Conservation (phyloP, 2,797 vertebrate genomes). For the Enoplosus armatus region DNA sequence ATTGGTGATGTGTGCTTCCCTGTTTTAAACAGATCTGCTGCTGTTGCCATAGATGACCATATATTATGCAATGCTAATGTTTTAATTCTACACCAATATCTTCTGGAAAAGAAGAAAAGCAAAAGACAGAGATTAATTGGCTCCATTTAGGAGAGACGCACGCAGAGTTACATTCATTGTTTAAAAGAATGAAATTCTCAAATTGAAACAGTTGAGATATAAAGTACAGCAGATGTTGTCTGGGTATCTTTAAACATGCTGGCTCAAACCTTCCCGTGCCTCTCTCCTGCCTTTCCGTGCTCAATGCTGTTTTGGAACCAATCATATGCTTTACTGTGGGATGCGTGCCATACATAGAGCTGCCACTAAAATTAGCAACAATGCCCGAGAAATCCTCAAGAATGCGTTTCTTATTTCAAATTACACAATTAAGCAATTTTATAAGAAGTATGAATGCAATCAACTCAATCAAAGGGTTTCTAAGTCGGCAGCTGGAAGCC, state of each 20-base stretch:
- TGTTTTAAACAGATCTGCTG: background rate
- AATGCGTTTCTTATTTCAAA: conserved; percentile 65
- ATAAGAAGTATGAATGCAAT: conserved; percentile 55
- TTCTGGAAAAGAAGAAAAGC: background rate
- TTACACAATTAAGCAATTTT: conserved; percentile 60
- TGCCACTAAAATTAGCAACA: conserved; percentile 54
- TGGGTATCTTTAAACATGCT: conserved; percentile 49
- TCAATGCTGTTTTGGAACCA: conserved; percentile 44
- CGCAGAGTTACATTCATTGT: conserved; percentile 30
- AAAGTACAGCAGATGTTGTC: conserved; percentile 61
- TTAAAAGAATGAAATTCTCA: conserved; percentile 50
- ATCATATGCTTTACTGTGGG: conserved; percentile 43
- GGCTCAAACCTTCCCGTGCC: conserved; percentile 29
- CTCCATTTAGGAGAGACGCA: conserved; percentile 23
- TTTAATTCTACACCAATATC: too few relatives aligned
- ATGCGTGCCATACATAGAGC: conserved; percentile 28
- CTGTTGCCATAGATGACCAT: background rate
- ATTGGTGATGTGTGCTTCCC: background rate
- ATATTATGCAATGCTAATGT: too few relatives aligned
- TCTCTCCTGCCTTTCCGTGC: conserved; percentile 40
- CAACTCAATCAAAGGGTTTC: conserved; percentile 59
- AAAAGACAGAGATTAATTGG: conserved; percentile 46
- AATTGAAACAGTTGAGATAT: conserved; percentile 61
- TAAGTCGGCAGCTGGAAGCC: conserved; percentile 61
- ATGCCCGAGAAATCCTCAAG: conserved; percentile 34